Base-by-base conservation (phyloP, 2,113 vertebrate species). In the Ibidorhyncha struthersii region DNA sequence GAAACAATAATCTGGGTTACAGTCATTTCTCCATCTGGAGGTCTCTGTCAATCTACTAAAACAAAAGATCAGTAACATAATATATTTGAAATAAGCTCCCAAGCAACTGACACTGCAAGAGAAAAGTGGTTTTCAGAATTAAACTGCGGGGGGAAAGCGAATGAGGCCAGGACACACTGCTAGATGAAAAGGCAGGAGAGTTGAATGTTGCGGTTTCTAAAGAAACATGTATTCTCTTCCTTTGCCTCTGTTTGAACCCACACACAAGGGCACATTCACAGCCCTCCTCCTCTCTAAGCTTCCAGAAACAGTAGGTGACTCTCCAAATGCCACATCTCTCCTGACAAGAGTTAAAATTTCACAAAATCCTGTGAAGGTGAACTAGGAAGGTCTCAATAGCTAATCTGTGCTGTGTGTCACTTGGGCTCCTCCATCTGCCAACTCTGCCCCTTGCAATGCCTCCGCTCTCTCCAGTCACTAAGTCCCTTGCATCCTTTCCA, bases 401-500 rank as follows among this genome's bases (percentile, higher is more conserved):
- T 90, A 30, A 89, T 59, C 36, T 30, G 55, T 43, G 53, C 61
- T 55, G 38, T 59, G 50, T 47, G 14, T n/a, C 10, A 4, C 50
- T 27, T 1, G 4, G 36, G 63, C 21, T 84, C 69, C 78, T 91
- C 67, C 73, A 82, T 90, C 56, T 78, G 76, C 86, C 92, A 92
- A 7, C 21, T 78, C 73, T 63, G 50, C 40, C 79, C 80, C 62
- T 83, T 56, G 8, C 32, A 47, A 71, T 82, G 82, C 50, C 71
- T 86, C 52, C 2, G 6, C 65, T 86, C 65, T 49, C 65, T 71
- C 73, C 56, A 2, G 2, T 61, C 89, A 82, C 47, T 13, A 69
- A 77, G 23, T 41, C 88, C 71, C 50, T 89, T 52, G 32, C 95
- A 94, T 76, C 47, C 52, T 89, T 82, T 86, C 50, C 62, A 94